Conservation (phyloP, 2,888 invertebrate species). For the Drosophila neonasuta region DNA sequence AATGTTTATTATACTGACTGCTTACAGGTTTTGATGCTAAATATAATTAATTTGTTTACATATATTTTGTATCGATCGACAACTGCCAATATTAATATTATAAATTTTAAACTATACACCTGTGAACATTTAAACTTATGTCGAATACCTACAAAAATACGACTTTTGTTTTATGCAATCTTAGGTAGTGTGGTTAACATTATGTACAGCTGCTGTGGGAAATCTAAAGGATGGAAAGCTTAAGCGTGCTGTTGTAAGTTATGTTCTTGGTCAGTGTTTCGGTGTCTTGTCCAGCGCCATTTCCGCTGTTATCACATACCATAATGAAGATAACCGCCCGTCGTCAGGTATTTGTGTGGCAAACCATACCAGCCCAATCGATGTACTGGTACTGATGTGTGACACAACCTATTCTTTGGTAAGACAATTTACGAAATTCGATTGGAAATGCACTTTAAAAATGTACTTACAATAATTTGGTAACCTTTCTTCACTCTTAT, state of each 20-base stretch:
- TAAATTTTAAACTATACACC: constrained; percentile 3
- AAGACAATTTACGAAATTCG: constrained; percentile 80
- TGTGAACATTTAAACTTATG: constrained; percentile 9
- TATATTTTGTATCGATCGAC: neutral
- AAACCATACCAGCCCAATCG: constrained; percentile 99
- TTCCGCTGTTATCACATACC: constrained; percentile 93
- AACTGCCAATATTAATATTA: neutral
- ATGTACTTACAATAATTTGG: constrained; percentile 4
- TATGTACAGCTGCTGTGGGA: constrained; percentile 93
- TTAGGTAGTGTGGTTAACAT: constrained; percentile 93
- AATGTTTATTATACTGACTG: neutral
- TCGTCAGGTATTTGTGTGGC: constrained; percentile 96
- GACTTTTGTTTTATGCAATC: constrained; percentile 67
- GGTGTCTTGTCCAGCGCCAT: constrained; percentile 95
- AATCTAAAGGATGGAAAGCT: constrained; percentile 89
- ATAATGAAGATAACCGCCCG: constrained; percentile 93
- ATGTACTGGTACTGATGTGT: constrained; percentile 97
- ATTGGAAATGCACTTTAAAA: constrained; percentile 23
- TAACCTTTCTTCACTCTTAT: neutral
- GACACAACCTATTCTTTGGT: constrained; percentile 99
- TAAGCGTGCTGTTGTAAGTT: constrained; percentile 91
- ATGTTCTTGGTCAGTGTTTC: constrained; percentile 94
- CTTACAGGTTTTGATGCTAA: no score
- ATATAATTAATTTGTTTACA: no score
- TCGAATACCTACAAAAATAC: constrained; percentile 30